phyloP scores from a whole-genome alignment of 2,888 invertebrate genomes.

The Spisula subtruncata region DNA sequence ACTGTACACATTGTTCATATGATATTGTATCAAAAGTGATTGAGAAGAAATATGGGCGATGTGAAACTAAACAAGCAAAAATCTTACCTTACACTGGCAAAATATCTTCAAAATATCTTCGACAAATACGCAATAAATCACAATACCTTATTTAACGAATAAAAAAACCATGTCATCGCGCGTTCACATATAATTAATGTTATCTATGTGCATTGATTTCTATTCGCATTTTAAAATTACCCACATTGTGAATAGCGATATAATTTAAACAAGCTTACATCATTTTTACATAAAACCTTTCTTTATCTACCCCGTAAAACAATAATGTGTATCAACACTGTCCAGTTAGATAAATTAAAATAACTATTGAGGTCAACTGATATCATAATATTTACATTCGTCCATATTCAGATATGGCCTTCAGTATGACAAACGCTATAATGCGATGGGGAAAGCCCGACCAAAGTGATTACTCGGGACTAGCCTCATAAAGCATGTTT shows the following conservation, averaged over 20 bases:
- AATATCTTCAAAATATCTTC: background rate
- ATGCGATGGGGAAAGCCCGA: background rate
- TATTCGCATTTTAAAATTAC: background rate
- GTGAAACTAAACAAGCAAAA: background rate
- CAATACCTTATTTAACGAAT: background rate
- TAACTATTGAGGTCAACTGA: background rate
- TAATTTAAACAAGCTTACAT: constrained; percentile 1
- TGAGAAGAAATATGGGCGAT: background rate
- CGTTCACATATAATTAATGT: background rate
- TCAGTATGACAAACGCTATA: too few species aligned
- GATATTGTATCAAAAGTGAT: background rate
- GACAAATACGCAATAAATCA: background rate
- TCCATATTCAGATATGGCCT: background rate
- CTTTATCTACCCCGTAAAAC: background rate
- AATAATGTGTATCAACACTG: background rate
- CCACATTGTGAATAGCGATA: background rate
- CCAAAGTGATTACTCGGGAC: background rate
- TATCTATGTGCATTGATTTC: background rate
- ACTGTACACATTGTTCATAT: background rate
- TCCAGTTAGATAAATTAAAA: background rate
- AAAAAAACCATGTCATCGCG: background rate
- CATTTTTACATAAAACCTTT: background rate
- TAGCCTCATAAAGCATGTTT: background rate
- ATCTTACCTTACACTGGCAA: background rate
- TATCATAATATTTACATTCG: background rate